A percentile compares a stretch with the other conserved stretches of the same genome.
phyloP scores from a whole-genome alignment of 2,797 vertebrate species.

The Momotus momota region DNA sequence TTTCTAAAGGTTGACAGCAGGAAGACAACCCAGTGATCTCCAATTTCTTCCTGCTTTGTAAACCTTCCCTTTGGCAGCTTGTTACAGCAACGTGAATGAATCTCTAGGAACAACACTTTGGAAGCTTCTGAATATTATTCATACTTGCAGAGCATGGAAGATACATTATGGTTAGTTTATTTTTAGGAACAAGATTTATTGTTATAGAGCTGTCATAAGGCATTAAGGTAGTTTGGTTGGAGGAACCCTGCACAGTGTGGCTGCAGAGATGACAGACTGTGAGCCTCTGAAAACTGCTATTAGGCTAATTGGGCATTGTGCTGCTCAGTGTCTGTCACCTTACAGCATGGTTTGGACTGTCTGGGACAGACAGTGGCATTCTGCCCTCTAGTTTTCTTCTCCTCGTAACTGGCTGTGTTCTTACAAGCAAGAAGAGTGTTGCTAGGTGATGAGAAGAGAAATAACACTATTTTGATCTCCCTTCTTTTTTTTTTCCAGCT shows the following conservation, averaged over 20 bases:
- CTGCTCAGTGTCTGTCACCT: conserved; percentile 20
- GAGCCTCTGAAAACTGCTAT: conserved; percentile 36
- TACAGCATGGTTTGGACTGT: neutral
- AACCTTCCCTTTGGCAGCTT: neutral
- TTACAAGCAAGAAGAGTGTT: neutral
- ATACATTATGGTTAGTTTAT: conserved; percentile 66
- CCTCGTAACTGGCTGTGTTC: neutral
- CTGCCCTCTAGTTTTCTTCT: conserved; percentile 7
- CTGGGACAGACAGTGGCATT: neutral
- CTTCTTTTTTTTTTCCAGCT: conserved; percentile 36
- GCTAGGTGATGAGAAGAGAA: conserved; percentile 47
- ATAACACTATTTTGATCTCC: conserved; percentile 47
- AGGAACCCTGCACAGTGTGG: neutral
- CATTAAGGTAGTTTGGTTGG: conserved; percentile 36
- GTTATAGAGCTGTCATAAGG: conserved; percentile 37
- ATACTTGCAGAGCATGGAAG: conserved; percentile 63
- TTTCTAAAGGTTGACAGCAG: neutral
- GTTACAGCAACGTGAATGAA: conserved; percentile 14
- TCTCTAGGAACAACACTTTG: conserved; percentile 33
- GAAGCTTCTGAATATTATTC: conserved; percentile 52
- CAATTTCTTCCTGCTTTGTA: neutral
- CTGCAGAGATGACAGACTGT: conserved; percentile 33
- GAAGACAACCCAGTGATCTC: neutral
- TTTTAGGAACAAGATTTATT: conserved; percentile 70
- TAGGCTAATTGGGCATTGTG: conserved; percentile 51